Evolutionary conservation across 2,113 vertebrate genomes (phyloP), one percentile per base, ranked within the genome.

Genomic region (Manacus vitellinus): DNA sequence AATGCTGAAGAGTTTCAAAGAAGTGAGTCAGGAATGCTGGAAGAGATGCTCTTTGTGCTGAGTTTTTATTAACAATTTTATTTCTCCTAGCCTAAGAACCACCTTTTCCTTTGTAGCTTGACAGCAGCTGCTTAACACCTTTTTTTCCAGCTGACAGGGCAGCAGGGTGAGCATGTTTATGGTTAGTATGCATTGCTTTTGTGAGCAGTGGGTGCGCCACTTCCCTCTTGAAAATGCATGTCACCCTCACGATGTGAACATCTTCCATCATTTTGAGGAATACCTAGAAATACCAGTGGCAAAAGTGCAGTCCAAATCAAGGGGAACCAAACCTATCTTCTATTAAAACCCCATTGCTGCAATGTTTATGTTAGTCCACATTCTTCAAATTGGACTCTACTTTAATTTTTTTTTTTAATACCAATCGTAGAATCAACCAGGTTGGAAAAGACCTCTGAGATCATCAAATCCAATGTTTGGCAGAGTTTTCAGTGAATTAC

Each of bases 111-210:
- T 92, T 92, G 82, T 79, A 87, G 49, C 73, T 33, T 80, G 74
- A 96, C 94, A 98, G 95, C 88, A 96, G 94, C 97, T 94, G 85
- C 75, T 96, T 89, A 89, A 81, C 94, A 92, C 92, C 85, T 95
- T 85, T 94, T 92, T 87, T 94, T 87, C 81, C 90, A 95, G 92
- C 90, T 88, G 88, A 86, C 88, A 94, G 86, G 91, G 89, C 91
- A 92, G 86, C 83, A 55, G 65, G 21, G 18, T 68, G 67, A 92
- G 49, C 90, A 91, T 4, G 1, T 63, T 35, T 54, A 68, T 43
- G 44, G 78, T 93, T 73, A 79, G 74, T 3, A 54, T 73, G 73
- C 31, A 44, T 35, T 61, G 89, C 77, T 88, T 96, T 84, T 89
- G 96, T 21, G 12, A 96, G 89, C 68, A 25, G 24, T 67, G 39